Evolutionary conservation across 2,113 vertebrate genomes (phyloP), one percentile per base, ranked within the genome.

Genomic region (Cygnus atratus): DNA sequence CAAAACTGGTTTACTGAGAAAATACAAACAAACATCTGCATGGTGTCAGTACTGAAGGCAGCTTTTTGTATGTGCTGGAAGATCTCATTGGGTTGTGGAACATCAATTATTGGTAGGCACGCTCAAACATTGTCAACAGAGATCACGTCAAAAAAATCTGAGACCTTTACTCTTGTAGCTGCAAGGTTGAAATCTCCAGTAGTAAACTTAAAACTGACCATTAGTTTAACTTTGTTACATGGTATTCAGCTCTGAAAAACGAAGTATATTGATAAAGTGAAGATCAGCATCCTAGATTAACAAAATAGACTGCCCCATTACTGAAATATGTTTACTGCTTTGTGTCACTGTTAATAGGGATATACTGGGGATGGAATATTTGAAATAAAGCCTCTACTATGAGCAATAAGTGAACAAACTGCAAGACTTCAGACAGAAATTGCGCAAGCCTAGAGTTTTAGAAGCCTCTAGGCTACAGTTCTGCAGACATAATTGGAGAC

Each of bases 1-100:
- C 24, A 88, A 95, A 84, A 74, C 21, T 31, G 13, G 37, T 89
- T 92, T 89, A 92, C 71, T 59, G 76, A 92, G 50, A 76, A 43
- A 94, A 95, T 33, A 80, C 71, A 94, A 94, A 68, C 37, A 96
- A 76, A 33, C 37, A 88, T 90, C 92, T 70, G 66, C 37, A 59
- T 79, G 41, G 54, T 91, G 67, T 84, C 62, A 59, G 88, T 79
- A 41, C 39, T 76, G 12, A 44, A 89, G 74, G 74, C 62, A 85
- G 28, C 28, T 82, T 54, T 87, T 93, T 94, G 72, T 95, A 62
- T 78, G 91, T 91, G 67, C 90, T 93, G 86, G 73, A 91, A 93
- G 83, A 84, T 58, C n/a, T 70, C 28, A 65, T 13, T 65, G 37
- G 13, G 11, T 84, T 92, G 66, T 55, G 25, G 54, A 87, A 61